Evolutionary conservation across 2,113 vertebrate genomes (phyloP).

Genomic region (Dinomys branickii): DNA sequence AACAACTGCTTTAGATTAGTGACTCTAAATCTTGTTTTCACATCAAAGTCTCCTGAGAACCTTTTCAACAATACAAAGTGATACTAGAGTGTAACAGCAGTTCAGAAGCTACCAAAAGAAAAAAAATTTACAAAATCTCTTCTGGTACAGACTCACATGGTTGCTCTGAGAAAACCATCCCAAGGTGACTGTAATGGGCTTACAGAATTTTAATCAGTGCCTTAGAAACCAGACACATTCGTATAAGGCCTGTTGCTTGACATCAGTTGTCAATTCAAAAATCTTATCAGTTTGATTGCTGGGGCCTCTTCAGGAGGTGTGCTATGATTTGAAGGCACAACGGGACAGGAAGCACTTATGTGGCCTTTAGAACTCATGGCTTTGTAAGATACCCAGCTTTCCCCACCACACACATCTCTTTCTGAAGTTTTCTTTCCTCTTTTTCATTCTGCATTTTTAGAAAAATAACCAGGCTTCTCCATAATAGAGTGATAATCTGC

Average conservation of each 20-base stretch:
- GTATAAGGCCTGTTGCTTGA: neutral
- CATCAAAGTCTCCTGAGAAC: neutral
- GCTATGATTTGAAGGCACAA: conserved; percentile 33
- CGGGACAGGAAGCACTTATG: neutral
- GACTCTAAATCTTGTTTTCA: neutral
- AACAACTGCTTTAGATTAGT: neutral
- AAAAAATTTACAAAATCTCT: neutral
- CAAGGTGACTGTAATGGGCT: conserved; percentile 17
- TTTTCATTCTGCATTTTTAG: neutral
- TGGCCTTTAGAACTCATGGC: conserved; percentile 48
- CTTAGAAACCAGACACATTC: conserved; percentile 47
- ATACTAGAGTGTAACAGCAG: neutral
- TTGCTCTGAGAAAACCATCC: neutral
- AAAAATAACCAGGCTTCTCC: conserved; percentile 51
- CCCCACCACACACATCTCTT: neutral
- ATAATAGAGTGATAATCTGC: conserved; percentile 43
- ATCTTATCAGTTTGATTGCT: conserved; percentile 38
- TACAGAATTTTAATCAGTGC: neutral
- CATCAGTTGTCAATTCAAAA: conserved; percentile 60
- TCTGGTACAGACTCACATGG: neutral
- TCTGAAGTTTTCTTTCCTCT: conserved; percentile 6
- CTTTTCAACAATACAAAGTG: neutral
- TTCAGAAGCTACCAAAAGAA: neutral
- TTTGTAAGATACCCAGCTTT: neutral
- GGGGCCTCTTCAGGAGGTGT: conserved; percentile 4